These are phyloP conservation scores for Endotricha flammealis DNA, from an alignment of 2,888 invertebrate species.

Conservation along the genomic window DNA sequence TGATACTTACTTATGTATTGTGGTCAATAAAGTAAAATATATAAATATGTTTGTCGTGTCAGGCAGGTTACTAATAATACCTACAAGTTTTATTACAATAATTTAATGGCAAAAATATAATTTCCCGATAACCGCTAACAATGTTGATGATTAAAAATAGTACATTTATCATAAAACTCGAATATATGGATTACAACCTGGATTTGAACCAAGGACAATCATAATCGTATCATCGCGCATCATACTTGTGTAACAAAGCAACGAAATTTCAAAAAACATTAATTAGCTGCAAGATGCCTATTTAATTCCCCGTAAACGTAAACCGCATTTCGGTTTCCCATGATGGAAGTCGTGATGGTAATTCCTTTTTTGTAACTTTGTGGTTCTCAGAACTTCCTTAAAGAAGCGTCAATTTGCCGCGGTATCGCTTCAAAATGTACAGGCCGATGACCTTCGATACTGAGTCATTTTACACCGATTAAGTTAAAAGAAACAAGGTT, in stretches of 20 bases:
- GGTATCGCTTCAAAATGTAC: constrained; percentile 33
- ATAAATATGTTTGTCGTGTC: too few species aligned
- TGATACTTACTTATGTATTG: too few species aligned
- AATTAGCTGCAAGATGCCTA: constrained; percentile 7
- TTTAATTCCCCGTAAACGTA: constrained; percentile 4
- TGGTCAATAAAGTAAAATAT: too few species aligned
- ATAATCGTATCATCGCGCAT: too few species aligned
- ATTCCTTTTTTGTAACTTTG: constrained; percentile 35
- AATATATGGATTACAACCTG: too few species aligned
- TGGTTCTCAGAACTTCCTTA: constrained; percentile 47
- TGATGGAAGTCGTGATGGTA: constrained; percentile 37
- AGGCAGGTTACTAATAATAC: too few species aligned
- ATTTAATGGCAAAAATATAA: too few species aligned
- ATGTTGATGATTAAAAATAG: too few species aligned
- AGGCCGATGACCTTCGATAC: constrained; percentile 41
- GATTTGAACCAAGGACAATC: too few species aligned
- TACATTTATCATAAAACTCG: too few species aligned
- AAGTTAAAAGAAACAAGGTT: constrained; percentile 35
- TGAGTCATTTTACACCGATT: constrained; percentile 42
- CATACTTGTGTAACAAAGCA: neutral
- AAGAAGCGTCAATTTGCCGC: constrained; percentile 43
- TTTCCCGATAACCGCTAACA: too few species aligned
- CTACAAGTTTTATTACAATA: too few species aligned
- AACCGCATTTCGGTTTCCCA: constrained; percentile 27
- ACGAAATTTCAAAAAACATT: constrained; percentile 1